Conservation (phyloP, 2,113 vertebrate species). For the Pygoscelis antarcticus region DNA sequence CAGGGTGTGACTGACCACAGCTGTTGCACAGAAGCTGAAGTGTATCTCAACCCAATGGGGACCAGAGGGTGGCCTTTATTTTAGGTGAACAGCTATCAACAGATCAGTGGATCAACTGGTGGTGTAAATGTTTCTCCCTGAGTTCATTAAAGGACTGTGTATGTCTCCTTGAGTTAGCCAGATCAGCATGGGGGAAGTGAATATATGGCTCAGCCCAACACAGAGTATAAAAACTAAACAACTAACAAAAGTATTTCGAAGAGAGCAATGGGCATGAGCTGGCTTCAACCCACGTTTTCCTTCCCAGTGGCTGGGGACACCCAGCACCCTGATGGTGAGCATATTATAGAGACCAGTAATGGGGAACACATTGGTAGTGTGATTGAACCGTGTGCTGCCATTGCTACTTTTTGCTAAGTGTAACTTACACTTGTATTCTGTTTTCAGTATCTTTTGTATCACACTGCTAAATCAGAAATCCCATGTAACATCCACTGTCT, state of each 20-base stretch:
- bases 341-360: background rate
- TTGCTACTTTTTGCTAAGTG: background rate
- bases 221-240: background rate
- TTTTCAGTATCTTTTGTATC: background rate
- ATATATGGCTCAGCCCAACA: fast-evolving
- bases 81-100: background rate
- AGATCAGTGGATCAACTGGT: background rate
- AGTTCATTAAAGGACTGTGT: background rate
- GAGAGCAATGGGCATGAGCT: background rate
- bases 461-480: background rate
- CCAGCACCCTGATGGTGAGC: fast-evolving
- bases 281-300: fast-evolving
- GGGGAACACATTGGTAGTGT: background rate
- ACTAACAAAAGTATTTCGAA: background rate
- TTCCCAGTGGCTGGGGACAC: fast-evolving
- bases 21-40: background rate
- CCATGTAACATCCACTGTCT: background rate
- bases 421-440: background rate
- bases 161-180: background rate
- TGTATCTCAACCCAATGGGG: too few relatives aligned
- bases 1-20: background rate
- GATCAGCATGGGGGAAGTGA: background rate
- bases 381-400: fast-evolving
- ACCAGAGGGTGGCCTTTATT: background rate
- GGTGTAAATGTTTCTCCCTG: background rate